Base-by-base conservation (phyloP, 2,888 invertebrate genomes). In the Apantesis nais region DNA sequence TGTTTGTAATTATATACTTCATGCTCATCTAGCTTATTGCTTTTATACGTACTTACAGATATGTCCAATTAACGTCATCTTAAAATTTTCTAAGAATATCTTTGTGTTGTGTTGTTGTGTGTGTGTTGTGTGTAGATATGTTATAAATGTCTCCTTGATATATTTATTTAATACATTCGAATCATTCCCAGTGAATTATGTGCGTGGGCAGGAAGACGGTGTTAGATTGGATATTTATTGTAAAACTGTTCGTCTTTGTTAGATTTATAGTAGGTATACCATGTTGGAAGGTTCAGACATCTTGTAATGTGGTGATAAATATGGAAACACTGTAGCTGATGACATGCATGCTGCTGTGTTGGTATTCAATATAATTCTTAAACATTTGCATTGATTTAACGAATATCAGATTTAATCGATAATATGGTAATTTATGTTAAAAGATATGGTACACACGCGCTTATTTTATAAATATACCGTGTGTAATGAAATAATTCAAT, bases 91-190 rank as follows among this genome's bases (percentile, higher is more conserved):
- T 88, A 69, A 60, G 87, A 86, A 90, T 91, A 90, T 90, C 89
- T 90, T 92, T 80, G 92, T 91, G 86, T 86, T 84, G 86, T 88
- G 88, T 89, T n/a, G n/a, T n/a, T n/a, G n/a, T 90, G 89, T 90
- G 92, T 80, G 92, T 91, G 86, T 86, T 84, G 86, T 88, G 88
- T 89, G 79, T 81, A 86, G 88, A 90, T 92, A 89, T 88, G 88
- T 90, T 90, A 88, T 92, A 89, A 91, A 90, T 83, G 92, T 91
- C 92, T 84, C 86, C 86, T 90, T 90, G 93, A 93, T 86, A 91
- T 93, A 92, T 93, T 93, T 93, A 92, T 93, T 93, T 93, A 91
- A 92, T 94, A 91, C 91, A 93, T 92, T 90, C 91, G 88, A 89
- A 93, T 93, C 93, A 92, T 88, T 94, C 91, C 90, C 87, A 78